Percentiles rank a stretch among this genome's conserved stretches.
phyloP scores from a whole-genome alignment of 2,888 invertebrate genomes.

The Steromphala cineraria region DNA sequence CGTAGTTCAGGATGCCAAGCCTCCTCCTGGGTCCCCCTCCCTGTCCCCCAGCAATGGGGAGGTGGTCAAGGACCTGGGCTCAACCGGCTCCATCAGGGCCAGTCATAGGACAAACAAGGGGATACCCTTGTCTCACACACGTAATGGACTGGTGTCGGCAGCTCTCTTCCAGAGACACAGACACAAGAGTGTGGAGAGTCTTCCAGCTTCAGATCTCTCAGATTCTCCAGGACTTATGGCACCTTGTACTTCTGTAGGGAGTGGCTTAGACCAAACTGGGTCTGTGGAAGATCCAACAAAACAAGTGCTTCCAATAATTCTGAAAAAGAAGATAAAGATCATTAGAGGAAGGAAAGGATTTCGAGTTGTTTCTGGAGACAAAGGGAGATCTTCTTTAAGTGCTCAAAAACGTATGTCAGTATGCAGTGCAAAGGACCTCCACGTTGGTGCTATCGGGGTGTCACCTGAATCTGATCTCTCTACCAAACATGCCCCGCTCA shows the following conservation, averaged over 20 bases:
- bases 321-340: conserved; percentile 9
- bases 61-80: background rate
- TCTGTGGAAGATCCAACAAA: background rate
- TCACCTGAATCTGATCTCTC: background rate
- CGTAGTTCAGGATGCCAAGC: background rate
- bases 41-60: background rate
- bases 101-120: too few species aligned
- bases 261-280: background rate
- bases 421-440: background rate
- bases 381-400: background rate
- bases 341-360: background rate
- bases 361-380: conserved; percentile 1
- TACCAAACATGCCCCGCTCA: background rate
- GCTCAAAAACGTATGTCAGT: background rate
- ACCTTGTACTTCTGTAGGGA: background rate
- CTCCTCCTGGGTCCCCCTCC: background rate
- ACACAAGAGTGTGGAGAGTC: background rate
- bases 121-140: too few species aligned
- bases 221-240: background rate
- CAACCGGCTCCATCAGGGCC: background rate
- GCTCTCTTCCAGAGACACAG: background rate
- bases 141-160: too few species aligned
- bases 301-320: background rate
- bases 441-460: background rate
- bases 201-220: background rate